phyloP scores from a whole-genome alignment of 2,113 vertebrate genomes.

The Petrocephalus zakoni region DNA sequence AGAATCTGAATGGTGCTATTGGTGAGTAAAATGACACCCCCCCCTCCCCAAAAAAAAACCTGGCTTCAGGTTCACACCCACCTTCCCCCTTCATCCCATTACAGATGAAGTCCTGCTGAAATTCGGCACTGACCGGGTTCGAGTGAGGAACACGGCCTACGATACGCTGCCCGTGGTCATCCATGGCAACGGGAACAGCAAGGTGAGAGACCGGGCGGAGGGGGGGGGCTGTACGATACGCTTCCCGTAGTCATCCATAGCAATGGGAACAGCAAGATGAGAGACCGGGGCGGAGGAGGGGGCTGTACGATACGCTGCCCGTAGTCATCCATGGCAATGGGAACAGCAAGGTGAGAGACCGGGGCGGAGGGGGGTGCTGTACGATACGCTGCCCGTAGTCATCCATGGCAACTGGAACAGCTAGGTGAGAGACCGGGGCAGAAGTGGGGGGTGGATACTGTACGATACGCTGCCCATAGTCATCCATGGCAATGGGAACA shows the following conservation, averaged over 20 bases:
- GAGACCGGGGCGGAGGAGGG: too few species aligned
- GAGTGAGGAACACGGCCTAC: slow-evolving; percentile 82
- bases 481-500: slow-evolving; percentile 88
- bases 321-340: slow-evolving; percentile 84
- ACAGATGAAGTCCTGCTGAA: slow-evolving; percentile 91
- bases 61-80: neutral
- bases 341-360: slow-evolving; percentile 92
- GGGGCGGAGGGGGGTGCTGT: too few species aligned
- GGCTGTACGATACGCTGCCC: slow-evolving; percentile 87
- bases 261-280: slow-evolving; percentile 92
- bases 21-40: slow-evolving; percentile 62
- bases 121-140: slow-evolving; percentile 81
- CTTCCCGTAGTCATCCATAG: slow-evolving; percentile 82
- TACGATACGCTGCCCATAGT: slow-evolving; percentile 82
- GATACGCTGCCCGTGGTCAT: slow-evolving; percentile 79
- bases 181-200: slow-evolving; percentile 91
- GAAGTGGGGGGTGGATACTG: too few species aligned
- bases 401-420: slow-evolving; percentile 91
- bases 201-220: too few species aligned
- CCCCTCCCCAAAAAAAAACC: neutral
- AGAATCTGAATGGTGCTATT: slow-evolving; percentile 86
- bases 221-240: too few species aligned
- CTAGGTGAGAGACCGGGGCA: slow-evolving; percentile 72
- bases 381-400: slow-evolving; percentile 79
- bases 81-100: slow-evolving; percentile 30